A percentile compares a stretch with the other conserved stretches of the same genome.
Conservation (phyloP, 2,888 invertebrate genomes). For the Argyresthia goedartella region DNA sequence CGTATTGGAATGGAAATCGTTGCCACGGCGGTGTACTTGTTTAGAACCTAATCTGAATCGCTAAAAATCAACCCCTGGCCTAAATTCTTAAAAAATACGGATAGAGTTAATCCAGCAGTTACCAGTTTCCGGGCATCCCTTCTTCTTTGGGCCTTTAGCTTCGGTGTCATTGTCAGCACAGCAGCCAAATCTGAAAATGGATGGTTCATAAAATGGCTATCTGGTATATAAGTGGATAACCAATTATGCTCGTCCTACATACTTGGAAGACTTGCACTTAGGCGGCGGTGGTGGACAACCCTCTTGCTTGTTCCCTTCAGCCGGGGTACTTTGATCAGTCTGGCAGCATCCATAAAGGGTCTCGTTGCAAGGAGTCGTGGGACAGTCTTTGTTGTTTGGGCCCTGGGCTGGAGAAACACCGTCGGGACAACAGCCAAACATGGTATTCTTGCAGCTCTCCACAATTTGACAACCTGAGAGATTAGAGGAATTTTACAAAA, state of each 20-base stretch:
- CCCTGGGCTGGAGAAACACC: slow-evolving; percentile 84
- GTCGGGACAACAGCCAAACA: slow-evolving; percentile 86
- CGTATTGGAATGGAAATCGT: too few species aligned
- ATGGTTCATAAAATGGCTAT: neutral
- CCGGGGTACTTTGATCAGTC: slow-evolving; percentile 79
- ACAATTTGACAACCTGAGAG: slow-evolving; percentile 75
- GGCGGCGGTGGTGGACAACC: slow-evolving; percentile 83
- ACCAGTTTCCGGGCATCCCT: slow-evolving; percentile 55
- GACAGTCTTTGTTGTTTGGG: slow-evolving; percentile 80
- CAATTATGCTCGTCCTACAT: slow-evolving; percentile 16
- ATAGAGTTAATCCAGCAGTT: slow-evolving; percentile 18
- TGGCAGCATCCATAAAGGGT: slow-evolving; percentile 89
- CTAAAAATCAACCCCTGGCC: too few species aligned
- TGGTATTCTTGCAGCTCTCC: slow-evolving; percentile 81
- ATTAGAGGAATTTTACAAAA: neutral
- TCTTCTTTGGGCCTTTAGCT: slow-evolving; percentile 74
- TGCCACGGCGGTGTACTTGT: too few species aligned
- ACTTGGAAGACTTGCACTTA: slow-evolving; percentile 70
- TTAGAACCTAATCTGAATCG: too few species aligned
- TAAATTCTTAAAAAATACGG: too few species aligned
- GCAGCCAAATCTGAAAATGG: slow-evolving; percentile 73
- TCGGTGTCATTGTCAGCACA: slow-evolving; percentile 77
- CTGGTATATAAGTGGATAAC: neutral
- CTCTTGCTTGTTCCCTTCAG: slow-evolving; percentile 85
- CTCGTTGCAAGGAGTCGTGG: slow-evolving; percentile 77